phyloP scores from a whole-genome alignment of 2,113 vertebrate species.

The Menura novaehollandiae region DNA sequence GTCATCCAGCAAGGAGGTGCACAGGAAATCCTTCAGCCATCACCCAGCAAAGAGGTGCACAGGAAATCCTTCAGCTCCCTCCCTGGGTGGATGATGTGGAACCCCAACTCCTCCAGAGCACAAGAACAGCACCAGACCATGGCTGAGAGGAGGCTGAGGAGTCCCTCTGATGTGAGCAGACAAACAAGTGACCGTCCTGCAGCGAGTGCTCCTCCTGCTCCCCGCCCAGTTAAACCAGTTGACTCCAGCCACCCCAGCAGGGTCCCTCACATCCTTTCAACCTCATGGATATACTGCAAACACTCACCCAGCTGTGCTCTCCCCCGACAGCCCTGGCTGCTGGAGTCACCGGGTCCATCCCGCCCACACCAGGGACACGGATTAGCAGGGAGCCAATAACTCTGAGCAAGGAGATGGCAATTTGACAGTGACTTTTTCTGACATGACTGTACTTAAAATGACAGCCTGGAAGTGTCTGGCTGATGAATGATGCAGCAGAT shows the following conservation, averaged over 20 bases:
- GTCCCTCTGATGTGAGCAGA: fast-evolving
- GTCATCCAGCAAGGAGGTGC: background rate
- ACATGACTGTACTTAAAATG: background rate
- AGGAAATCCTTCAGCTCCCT: background rate
- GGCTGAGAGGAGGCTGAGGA: background rate
- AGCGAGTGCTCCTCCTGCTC: background rate
- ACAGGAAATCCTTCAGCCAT: background rate
- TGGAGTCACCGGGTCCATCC: background rate
- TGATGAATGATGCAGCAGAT: constrained; percentile 53
- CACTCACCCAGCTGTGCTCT: background rate
- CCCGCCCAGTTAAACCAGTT: fast-evolving
- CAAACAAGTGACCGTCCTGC: fast-evolving
- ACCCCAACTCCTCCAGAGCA: background rate
- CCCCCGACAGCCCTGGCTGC: background rate
- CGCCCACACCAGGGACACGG: background rate
- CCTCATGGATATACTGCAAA: background rate
- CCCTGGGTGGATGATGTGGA: background rate
- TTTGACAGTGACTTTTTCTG: constrained; percentile 44
- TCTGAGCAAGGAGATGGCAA: background rate
- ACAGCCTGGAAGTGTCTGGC: constrained; percentile 11
- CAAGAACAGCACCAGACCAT: fast-evolving
- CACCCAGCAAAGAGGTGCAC: background rate
- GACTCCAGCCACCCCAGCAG: background rate
- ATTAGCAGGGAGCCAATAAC: background rate
- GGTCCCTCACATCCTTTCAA: background rate